These are phyloP conservation scores for Eucidaris tribuloides DNA, from an alignment of 35 echinoderm and acorn worm genomes.

Conservation along the genomic window DNA sequence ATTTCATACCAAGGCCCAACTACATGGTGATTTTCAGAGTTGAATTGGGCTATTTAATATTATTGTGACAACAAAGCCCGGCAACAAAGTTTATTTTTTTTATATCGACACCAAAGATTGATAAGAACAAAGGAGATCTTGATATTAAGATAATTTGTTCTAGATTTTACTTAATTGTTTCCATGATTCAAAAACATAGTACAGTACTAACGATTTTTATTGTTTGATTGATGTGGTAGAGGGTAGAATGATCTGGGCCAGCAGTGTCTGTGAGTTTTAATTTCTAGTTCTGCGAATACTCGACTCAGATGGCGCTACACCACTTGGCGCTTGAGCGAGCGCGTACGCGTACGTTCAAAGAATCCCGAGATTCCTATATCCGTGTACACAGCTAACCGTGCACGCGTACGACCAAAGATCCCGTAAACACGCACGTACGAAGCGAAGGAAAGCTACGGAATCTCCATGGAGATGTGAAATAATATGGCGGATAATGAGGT, in stretches of 20 bases:
- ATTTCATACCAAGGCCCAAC: too few relatives aligned
- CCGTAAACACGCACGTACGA: too few relatives aligned
- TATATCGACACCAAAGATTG: too few relatives aligned
- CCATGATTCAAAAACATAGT: neutral
- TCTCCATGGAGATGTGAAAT: constrained; percentile 48
- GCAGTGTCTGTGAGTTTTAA: neutral
- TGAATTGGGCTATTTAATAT: too few relatives aligned
- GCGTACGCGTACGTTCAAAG: neutral
- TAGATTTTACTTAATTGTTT: neutral
- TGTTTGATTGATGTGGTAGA: neutral
- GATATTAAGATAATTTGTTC: neutral
- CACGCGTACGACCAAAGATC: neutral
- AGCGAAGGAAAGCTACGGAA: neutral
- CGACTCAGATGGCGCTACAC: neutral
- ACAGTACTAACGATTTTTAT: neutral
- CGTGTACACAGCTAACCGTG: neutral
- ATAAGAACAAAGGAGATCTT: neutral
- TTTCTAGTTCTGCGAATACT: neutral
- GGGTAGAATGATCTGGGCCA: neutral
- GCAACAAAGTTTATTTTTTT: too few relatives aligned
- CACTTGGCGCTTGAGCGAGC: neutral
- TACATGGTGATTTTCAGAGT: too few relatives aligned
- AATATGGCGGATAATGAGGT: constrained; percentile 53
- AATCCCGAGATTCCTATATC: too few relatives aligned
- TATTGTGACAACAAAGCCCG: too few relatives aligned